phyloP scores from a whole-genome alignment of 1,140 invertebrate species.

The Andrena cerasifolii region DNA sequence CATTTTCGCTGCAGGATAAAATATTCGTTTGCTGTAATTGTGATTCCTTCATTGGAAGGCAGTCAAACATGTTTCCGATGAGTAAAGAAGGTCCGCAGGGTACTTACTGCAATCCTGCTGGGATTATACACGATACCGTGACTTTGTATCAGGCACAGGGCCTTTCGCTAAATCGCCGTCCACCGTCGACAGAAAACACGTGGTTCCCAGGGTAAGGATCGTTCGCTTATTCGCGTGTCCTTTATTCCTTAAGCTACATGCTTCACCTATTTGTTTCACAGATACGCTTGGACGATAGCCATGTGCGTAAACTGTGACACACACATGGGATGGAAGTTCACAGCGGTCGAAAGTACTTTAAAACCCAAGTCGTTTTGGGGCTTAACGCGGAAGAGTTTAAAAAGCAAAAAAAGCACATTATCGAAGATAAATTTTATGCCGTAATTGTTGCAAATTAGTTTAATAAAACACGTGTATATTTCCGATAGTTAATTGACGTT shows the following conservation, averaged over 20 bases:
- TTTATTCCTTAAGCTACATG: neutral
- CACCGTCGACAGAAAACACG: slow-evolving; percentile 87
- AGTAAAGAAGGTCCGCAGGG: slow-evolving; percentile 90
- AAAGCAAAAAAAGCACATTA: slow-evolving; percentile 48
- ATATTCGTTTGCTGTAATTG: slow-evolving; percentile 87
- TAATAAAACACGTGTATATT: slow-evolving; percentile 16
- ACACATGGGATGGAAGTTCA: slow-evolving; percentile 93
- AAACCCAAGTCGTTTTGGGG: slow-evolving; percentile 89
- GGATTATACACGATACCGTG: slow-evolving; percentile 91
- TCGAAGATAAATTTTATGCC: neutral
- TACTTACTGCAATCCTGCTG: slow-evolving; percentile 91
- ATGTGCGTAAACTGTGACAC: slow-evolving; percentile 85
- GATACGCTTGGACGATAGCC: slow-evolving; percentile 87
- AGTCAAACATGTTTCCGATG: slow-evolving; percentile 91
- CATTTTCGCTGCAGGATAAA: slow-evolving; percentile 76
- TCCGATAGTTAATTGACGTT: slow-evolving; percentile 13
- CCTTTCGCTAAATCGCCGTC: slow-evolving; percentile 82
- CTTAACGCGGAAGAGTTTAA: slow-evolving; percentile 81
- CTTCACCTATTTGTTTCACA: neutral
- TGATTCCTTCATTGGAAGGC: slow-evolving; percentile 84
- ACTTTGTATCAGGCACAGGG: slow-evolving; percentile 87
- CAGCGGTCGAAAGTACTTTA: slow-evolving; percentile 84
- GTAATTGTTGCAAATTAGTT: slow-evolving; percentile 8
- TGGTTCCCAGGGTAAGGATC: slow-evolving; percentile 92
- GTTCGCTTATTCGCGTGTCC: slow-evolving; percentile 18